phyloP scores from a whole-genome alignment of 2,888 invertebrate genomes.

The Limnephilus marmoratus region DNA sequence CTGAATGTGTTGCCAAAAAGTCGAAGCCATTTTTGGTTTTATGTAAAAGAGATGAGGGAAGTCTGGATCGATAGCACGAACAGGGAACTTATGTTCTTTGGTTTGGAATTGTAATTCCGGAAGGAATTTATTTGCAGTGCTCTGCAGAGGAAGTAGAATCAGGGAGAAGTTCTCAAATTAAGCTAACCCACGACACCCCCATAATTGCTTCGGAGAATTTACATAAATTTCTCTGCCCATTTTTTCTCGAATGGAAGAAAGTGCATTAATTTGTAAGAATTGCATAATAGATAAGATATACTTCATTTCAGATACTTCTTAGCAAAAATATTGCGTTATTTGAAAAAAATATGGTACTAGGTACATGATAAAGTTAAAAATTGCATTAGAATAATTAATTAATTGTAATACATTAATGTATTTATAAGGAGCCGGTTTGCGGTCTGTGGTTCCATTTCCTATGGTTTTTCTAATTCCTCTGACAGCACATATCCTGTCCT shows the following conservation, averaged over 20 bases:
- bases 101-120: slow-evolving; percentile 41
- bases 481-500: no score
- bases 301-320: not conserved
- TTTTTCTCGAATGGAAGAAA: not conserved
- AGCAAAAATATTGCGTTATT: no score
- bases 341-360: no score
- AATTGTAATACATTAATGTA: no score
- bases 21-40: not conserved
- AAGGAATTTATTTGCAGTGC: slow-evolving; percentile 44
- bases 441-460: no score
- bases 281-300: not conserved
- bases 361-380: no score
- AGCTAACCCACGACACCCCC: slow-evolving; percentile 7
- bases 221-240: not conserved
- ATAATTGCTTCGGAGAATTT: slow-evolving; percentile 17
- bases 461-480: no score
- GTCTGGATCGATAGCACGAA: slow-evolving; percentile 8
- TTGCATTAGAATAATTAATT: no score
- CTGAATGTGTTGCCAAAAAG: not conserved
- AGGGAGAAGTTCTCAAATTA: slow-evolving; percentile 31
- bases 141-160: slow-evolving; percentile 34
- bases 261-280: not conserved
- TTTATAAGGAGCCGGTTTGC: no score
- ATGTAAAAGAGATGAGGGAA: not conserved
- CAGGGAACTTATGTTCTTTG: slow-evolving; percentile 4